Percentiles rank a stretch among this genome's conserved stretches.
Evolutionary conservation across 2,113 vertebrate species (phyloP).

Genomic region (Actenoides lindsayi): DNA sequence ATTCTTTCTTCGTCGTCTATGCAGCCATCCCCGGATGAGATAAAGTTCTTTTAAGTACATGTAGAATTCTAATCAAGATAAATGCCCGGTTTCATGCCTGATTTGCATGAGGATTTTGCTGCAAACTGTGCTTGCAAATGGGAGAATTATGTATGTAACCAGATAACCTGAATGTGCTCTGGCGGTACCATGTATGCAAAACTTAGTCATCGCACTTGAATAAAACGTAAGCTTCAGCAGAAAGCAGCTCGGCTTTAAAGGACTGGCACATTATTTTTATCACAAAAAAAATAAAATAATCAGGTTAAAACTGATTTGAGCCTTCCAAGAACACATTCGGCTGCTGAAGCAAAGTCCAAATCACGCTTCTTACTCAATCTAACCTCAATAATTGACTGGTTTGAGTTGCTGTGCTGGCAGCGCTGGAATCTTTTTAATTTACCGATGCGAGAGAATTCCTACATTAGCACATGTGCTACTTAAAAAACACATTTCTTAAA

Average conservation of each 20-base stretch:
- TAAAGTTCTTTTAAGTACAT: neutral
- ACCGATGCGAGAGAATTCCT: neutral
- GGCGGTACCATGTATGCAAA: neutral
- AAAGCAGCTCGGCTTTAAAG: neutral
- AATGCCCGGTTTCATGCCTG: neutral
- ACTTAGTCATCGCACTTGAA: neutral
- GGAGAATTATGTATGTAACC: neutral
- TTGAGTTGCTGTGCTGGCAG: neutral
- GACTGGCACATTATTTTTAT: neutral
- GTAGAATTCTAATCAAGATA: constrained; percentile 24
- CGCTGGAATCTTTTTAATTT: neutral
- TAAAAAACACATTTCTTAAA: neutral
- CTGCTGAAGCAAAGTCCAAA: constrained; percentile 9
- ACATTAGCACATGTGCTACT: neutral
- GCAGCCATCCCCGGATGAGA: neutral
- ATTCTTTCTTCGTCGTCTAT: neutral
- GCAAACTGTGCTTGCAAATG: constrained; percentile 31
- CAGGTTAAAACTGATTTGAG: constrained; percentile 25
- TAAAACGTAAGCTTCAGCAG: neutral
- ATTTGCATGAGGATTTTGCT: constrained; percentile 48
- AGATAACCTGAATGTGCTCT: neutral
- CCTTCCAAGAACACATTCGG: constrained; percentile 2
- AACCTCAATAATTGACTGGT: neutral
- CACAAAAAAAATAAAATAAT: neutral
- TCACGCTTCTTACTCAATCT: neutral